Conservation (phyloP, 2,797 vertebrate genomes). For the Sarcoramphus papa region DNA sequence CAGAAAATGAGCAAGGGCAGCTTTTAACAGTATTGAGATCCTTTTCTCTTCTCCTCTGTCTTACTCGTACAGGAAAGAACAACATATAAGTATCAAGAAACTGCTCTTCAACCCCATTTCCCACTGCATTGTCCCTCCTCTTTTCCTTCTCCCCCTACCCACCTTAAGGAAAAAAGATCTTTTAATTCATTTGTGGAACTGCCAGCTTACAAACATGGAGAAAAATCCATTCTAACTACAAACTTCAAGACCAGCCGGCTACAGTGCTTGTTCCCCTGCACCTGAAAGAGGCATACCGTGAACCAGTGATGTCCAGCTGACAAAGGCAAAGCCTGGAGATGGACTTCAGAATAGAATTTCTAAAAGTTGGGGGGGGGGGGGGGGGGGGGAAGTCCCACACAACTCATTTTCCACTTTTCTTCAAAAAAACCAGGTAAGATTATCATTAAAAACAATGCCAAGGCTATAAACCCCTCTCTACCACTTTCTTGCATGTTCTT, state of each 20-base stretch:
- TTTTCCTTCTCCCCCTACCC: not conserved
- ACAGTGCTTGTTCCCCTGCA: not conserved
- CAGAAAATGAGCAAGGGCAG: not conserved
- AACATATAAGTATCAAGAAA: not conserved
- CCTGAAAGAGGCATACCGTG: not conserved
- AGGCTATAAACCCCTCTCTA: not conserved
- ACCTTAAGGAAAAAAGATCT: not conserved
- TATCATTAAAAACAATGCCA: not conserved
- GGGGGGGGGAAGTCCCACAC: too few species aligned
- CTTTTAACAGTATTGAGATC: not conserved
- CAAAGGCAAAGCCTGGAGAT: not conserved
- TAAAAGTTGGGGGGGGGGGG: not conserved
- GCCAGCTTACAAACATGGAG: not conserved
- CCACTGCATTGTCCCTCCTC: not conserved
- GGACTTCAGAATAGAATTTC: not conserved
- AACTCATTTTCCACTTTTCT: not conserved
- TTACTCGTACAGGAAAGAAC: not conserved
- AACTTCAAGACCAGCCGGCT: not conserved
- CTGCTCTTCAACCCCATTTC: not conserved
- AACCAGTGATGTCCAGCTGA: not conserved
- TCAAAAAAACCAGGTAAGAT: not conserved
- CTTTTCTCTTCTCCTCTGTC: not conserved
- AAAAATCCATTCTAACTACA: not conserved
- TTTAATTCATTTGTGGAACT: not conserved
- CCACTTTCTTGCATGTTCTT: conserved; percentile 30